A percentile compares a stretch with the other conserved stretches of the same genome.
These are phyloP conservation scores for Zonotrichia leucophrys DNA, from an alignment of 2,113 vertebrate species.

Conservation along the genomic window DNA sequence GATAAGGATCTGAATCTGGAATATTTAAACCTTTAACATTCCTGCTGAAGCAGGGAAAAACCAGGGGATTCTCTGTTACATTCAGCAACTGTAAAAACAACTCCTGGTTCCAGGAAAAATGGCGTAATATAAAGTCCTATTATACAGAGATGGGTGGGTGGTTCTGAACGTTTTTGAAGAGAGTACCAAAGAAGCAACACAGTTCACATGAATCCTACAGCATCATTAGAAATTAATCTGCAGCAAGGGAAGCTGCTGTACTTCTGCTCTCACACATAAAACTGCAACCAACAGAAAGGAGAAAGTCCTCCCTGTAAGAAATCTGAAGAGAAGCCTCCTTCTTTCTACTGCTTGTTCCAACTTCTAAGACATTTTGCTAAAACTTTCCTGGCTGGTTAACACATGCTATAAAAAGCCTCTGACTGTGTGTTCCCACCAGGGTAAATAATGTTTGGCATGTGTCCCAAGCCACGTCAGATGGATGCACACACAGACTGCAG, in stretches of 20 bases:
- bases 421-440: conserved; percentile 30
- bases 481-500: not conserved
- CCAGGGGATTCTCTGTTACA: not conserved
- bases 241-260: rapidly evolving
- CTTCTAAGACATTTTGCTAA: conserved; percentile 27
- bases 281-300: not conserved
- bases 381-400: conserved; percentile 51
- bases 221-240: not conserved
- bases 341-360: not conserved
- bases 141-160: not conserved
- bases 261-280: not conserved
- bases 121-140: conserved; percentile 21
- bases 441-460: not conserved
- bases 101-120: conserved; percentile 26
- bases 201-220: not conserved
- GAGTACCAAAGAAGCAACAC: not conserved
- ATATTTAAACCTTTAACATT: not conserved
- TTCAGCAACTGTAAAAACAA: conserved; percentile 47
- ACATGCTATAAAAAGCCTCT: conserved; percentile 47
- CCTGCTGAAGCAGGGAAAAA: not conserved
- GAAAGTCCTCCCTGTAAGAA: not conserved
- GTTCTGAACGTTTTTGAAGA: not conserved
- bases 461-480: conserved; percentile 21
- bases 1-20: not conserved
- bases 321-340: not conserved